Evolutionary conservation across 1,140 invertebrate species (phyloP).

Genomic region (Myzus persicae): DNA sequence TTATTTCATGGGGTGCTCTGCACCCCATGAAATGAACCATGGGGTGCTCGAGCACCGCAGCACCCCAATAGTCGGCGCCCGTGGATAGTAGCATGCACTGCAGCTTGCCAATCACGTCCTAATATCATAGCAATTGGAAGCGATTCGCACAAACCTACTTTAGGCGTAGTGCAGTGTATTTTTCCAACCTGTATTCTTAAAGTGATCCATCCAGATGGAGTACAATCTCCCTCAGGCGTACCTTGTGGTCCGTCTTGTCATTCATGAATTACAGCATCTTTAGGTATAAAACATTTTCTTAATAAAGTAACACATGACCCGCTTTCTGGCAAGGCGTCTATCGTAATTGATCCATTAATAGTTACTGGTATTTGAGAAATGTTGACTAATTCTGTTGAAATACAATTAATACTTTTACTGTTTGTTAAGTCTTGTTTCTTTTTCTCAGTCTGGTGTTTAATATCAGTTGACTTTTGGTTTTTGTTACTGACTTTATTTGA

Average conservation of each 20-base stretch:
- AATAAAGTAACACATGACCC: neutral
- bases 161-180: neutral
- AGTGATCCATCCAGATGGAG: neutral
- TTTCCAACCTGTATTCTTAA: neutral
- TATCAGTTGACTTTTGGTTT: neutral
- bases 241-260: neutral
- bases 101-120: neutral
- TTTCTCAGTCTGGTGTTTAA: neutral
- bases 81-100: neutral
- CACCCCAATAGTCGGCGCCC: no score
- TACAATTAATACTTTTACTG: slow-evolving; percentile 19
- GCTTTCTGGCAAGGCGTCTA: neutral
- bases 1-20: no score
- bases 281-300: neutral
- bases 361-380: neutral
- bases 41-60: no score
- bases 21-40: no score
- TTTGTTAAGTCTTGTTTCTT: neutral
- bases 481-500: neutral
- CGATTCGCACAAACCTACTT: neutral
- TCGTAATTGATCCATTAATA: neutral
- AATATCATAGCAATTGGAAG: slow-evolving; percentile 6
- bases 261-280: neutral
- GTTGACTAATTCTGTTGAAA: neutral
- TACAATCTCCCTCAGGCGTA: neutral